phyloP scores from a whole-genome alignment of 2,113 vertebrate species.

The Scomber colias region DNA sequence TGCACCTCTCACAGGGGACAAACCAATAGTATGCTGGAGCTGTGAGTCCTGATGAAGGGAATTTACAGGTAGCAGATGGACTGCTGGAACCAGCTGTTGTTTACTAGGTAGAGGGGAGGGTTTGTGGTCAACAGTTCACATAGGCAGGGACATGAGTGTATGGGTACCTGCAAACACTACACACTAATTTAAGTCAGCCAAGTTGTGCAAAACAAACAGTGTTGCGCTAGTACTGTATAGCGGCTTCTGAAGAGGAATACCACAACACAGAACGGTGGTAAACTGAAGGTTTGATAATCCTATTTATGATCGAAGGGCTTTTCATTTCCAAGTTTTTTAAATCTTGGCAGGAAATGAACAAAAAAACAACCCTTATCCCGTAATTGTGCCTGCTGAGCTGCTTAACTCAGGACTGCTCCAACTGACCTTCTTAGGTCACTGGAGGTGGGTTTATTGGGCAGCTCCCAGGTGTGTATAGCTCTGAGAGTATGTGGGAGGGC shows the following conservation, averaged over 20 bases:
- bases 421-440: background rate
- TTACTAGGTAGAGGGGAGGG: conserved; percentile 42
- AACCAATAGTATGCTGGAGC: conserved; percentile 15
- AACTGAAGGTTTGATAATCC: background rate
- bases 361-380: background rate
- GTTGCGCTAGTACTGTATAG: background rate
- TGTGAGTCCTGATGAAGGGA: conserved; percentile 33
- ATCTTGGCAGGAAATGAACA: background rate
- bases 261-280: background rate
- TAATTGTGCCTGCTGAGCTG: background rate
- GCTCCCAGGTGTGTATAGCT: conserved; percentile 1
- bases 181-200: conserved; percentile 12
- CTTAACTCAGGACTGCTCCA: background rate
- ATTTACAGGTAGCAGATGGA: conserved; percentile 58
- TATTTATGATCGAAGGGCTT: background rate
- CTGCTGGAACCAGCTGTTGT: conserved; percentile 68
- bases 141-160: background rate
- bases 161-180: conserved; percentile 21
- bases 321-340: background rate
- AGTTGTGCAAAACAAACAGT: conserved; percentile 31
- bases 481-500: conserved; percentile 6
- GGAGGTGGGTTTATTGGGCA: background rate
- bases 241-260: background rate
- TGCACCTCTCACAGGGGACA: conserved; percentile 10
- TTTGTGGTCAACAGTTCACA: conserved; percentile 44